Percentiles rank a stretch among this genome's conserved stretches.
These are phyloP conservation scores for Ceratosolen fusciceps DNA, from an alignment of 1,140 invertebrate species.

Conservation along the genomic window DNA sequence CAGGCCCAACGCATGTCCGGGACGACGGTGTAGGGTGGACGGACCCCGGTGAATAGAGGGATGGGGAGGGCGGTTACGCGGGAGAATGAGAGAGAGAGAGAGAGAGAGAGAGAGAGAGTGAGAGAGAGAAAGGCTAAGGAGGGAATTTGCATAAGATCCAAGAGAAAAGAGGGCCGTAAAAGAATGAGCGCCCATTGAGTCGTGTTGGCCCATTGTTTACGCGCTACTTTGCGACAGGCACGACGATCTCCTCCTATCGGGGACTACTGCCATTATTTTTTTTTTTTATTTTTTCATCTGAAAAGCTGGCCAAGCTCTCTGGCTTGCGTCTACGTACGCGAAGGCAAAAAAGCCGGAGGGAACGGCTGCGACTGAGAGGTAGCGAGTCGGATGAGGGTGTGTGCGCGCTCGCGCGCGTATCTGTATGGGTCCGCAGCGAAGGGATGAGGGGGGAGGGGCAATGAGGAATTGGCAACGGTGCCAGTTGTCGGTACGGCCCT, in stretches of 20 bases:
- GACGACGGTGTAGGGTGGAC: too few species aligned
- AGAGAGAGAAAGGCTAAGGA: background rate
- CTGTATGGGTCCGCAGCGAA: too few species aligned
- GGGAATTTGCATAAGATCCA: constrained; percentile 36
- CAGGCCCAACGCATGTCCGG: background rate
- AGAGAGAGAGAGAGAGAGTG: background rate
- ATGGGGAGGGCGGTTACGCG: too few species aligned
- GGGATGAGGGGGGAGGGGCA: too few species aligned
- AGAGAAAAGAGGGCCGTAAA: constrained; percentile 31
- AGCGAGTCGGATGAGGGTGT: too few species aligned
- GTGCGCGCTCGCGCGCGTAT: too few species aligned
- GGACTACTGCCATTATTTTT: background rate
- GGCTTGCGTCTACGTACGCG: background rate
- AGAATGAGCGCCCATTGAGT: constrained; percentile 17
- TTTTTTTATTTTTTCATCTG: constrained; percentile 27
- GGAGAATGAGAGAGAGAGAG: background rate
- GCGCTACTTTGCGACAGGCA: constrained; percentile 5
- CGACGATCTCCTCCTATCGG: background rate
- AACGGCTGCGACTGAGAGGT: background rate
- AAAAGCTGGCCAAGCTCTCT: background rate
- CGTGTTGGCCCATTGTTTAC: constrained; percentile 14
- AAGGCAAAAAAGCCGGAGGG: background rate
- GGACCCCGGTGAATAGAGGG: too few species aligned
- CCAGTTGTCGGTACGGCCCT: background rate
- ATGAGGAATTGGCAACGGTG: constrained; percentile 11